Base-by-base conservation (phyloP, 1,140 invertebrate species). In the Colletes latitarsis region DNA sequence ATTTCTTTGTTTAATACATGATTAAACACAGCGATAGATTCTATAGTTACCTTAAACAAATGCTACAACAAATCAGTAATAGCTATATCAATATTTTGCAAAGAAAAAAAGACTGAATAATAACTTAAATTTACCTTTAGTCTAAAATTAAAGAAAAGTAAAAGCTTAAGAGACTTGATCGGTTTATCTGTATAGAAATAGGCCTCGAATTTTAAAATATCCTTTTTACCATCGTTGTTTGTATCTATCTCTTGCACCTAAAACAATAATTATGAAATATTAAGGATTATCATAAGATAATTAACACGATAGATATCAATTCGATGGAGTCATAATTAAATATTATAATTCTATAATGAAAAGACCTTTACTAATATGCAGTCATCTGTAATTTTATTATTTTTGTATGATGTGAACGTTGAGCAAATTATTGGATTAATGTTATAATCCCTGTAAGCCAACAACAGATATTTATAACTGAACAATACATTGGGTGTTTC, bases 71-170 rank as follows among this genome's bases (percentile, higher is more conserved):
- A 57, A 83, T 68, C 6, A 73, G 39, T 39, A 68, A 79, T 58
- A 43, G 77, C 58, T 6, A 43, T 49, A 81, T 60, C 1, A 10
- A 12, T 70, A 12, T n/a, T n/a, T 55, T 69, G 0, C 43, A 17
- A 17, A 53, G 19, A 21, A 60, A 21, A 21, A 10, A 8, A 10
- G 5, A 66, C 9, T 8, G 8, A 9, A 46, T 17, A 9, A 49
- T 10, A 49, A 49, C 3, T 55, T 73, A 55, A 66, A 10, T 53
- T 10, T 91, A 95, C 95, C 89, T 92, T 91, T 55, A 95, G 89
- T 88, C 92, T 91, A 71, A 94, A 95, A 84, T 95, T 92, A 89
- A 95, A 96, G 73, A 95, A 91, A 4, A 95, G 87, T n/a, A 95
- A 83, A n/a, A 95, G 85, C 74, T 92, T 93, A 0, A 94, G 79